Conservation (phyloP, 2,113 vertebrate genomes). For the Gobio gobio region DNA sequence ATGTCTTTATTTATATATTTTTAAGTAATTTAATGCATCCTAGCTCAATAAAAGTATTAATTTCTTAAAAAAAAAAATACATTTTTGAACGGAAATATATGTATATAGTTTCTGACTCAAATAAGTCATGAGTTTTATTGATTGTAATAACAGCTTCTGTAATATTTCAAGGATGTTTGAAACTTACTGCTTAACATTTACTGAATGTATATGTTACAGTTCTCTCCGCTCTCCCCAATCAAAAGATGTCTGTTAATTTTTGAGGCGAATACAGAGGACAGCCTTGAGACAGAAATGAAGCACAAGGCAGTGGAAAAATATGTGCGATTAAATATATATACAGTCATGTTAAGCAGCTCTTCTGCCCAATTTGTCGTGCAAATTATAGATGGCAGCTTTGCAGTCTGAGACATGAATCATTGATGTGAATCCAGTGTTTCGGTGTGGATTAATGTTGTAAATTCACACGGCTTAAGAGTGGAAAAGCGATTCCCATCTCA, state of each 20-base stretch:
- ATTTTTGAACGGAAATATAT: no score
- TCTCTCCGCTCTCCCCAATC: not conserved
- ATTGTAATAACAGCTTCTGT: not conserved
- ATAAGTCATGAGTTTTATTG: no score
- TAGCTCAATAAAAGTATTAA: no score
- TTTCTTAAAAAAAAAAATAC: no score
- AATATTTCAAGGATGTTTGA: not conserved
- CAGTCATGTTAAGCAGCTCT: constrained; percentile 44
- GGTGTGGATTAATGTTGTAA: constrained; percentile 55
- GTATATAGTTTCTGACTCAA: no score
- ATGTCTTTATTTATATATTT: no score
- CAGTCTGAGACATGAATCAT: constrained; percentile 56
- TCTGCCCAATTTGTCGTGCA: constrained; percentile 55
- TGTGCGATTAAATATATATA: constrained; percentile 50
- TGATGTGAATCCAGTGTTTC: constrained; percentile 52
- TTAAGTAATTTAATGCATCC: no score
- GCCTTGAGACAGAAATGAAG: constrained; percentile 22
- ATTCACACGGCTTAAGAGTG: constrained; percentile 54
- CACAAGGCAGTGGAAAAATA: not conserved
- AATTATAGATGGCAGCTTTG: constrained; percentile 47
- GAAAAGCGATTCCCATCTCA: constrained; percentile 47
- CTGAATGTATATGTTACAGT: not conserved
- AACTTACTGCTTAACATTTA: not conserved
- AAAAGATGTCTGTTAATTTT: not conserved
- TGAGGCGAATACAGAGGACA: not conserved